phyloP scores from a whole-genome alignment of 2,113 vertebrate genomes.

The Aleadryas rufinucha region DNA sequence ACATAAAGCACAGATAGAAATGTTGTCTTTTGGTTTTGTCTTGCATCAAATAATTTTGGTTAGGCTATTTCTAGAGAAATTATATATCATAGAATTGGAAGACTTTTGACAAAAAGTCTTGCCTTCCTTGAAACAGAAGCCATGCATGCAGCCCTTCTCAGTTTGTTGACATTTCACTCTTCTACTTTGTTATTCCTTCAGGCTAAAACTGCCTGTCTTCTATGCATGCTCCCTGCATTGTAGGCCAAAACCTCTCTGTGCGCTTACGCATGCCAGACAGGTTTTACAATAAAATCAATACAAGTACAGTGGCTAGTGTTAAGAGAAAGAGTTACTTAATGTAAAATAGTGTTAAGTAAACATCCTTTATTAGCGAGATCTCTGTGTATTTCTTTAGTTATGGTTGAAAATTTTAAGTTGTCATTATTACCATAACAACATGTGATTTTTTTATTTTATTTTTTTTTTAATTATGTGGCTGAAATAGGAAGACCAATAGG shows the following conservation, averaged over 20 bases:
- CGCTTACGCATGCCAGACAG: background rate
- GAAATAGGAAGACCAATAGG: background rate
- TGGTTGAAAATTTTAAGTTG: background rate
- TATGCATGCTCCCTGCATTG: background rate
- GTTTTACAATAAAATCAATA: background rate
- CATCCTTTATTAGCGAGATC: background rate
- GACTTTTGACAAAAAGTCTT: background rate
- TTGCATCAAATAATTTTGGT: background rate
- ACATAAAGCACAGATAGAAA: background rate
- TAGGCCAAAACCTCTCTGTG: background rate
- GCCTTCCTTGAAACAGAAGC: background rate
- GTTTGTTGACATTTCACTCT: background rate
- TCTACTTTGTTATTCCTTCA: background rate
- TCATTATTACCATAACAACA: background rate
- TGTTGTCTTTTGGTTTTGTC: background rate
- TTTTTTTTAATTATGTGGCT: background rate
- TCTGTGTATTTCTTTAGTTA: background rate
- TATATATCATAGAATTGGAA: background rate
- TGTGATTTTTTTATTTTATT: background rate
- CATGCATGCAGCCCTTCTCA: rapidly evolving
- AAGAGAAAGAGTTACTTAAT: background rate
- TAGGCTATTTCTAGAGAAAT: background rate
- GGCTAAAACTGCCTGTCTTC: background rate
- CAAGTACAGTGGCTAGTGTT: background rate
- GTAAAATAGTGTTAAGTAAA: background rate